phyloP scores from a whole-genome alignment of 2,888 invertebrate species.

The Gari tellinella region DNA sequence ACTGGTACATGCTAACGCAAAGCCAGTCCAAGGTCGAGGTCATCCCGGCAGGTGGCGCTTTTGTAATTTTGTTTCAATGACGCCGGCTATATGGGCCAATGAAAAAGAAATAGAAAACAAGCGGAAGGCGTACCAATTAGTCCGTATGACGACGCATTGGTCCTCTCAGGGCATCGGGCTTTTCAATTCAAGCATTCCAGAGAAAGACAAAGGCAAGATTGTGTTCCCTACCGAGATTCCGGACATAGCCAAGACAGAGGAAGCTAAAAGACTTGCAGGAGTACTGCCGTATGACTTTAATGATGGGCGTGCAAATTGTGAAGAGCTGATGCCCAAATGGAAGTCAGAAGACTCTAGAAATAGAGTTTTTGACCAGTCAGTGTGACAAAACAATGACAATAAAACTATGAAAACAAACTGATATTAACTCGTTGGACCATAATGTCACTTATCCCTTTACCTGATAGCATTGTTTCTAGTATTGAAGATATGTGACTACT shows the following conservation, averaged over 20 bases:
- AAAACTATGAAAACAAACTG: too few relatives aligned
- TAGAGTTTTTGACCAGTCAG: not conserved
- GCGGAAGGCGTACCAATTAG: conserved; percentile 65
- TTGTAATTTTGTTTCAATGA: conserved; percentile 77
- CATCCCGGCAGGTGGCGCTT: conserved; percentile 76
- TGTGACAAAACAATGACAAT: too few relatives aligned
- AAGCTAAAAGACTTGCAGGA: conserved; percentile 63
- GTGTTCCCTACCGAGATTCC: conserved; percentile 58
- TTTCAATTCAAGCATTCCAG: conserved; percentile 47
- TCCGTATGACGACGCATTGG: conserved; percentile 74
- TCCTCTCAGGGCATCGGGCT: conserved; percentile 68
- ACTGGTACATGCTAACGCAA: conserved; percentile 77
- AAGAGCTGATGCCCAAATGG: conserved; percentile 63
- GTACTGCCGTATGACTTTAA: conserved; percentile 59
- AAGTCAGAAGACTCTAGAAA: not conserved
- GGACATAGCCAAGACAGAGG: conserved; percentile 65
- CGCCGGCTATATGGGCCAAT: conserved; percentile 76
- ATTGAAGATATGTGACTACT: too few relatives aligned
- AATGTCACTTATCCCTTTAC: too few relatives aligned
- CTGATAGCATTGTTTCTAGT: too few relatives aligned
- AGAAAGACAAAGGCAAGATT: not conserved
- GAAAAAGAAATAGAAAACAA: conserved; percentile 66
- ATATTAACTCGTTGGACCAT: too few relatives aligned
- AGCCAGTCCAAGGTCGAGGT: conserved; percentile 66
- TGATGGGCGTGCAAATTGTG: conserved; percentile 62